Percentiles rank a stretch among this genome's conserved stretches.
Evolutionary conservation across 2,113 vertebrate species (phyloP).

Genomic region (Canis aureus): DNA sequence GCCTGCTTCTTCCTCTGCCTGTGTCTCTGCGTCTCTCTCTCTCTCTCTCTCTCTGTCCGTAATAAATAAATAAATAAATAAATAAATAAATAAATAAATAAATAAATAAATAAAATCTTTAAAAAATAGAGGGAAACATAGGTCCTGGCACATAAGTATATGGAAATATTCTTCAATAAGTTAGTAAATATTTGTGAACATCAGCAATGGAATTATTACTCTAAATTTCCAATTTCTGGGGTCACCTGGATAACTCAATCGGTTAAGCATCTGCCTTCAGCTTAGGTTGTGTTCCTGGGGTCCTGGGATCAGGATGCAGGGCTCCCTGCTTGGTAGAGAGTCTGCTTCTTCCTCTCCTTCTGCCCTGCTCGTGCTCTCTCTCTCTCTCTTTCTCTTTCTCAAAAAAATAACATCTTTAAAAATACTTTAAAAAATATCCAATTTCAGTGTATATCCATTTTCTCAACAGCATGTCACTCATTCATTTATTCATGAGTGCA

Average conservation of each 20-base stretch:
- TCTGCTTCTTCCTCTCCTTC: background rate
- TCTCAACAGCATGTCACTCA: background rate
- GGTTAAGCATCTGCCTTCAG: background rate
- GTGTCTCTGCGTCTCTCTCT: too few relatives aligned
- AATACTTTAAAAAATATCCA: background rate
- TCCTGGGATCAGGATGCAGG: background rate
- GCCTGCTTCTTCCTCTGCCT: too few relatives aligned
- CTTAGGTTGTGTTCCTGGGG: background rate
- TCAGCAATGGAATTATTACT: background rate
- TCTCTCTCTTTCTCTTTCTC: background rate
- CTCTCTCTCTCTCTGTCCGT: too few relatives aligned
- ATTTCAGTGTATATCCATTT: background rate
- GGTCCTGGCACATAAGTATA: background rate
- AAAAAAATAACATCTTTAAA: background rate
- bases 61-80: too few relatives aligned
- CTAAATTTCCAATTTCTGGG: background rate
- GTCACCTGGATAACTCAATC: background rate
- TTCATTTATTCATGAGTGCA: background rate
- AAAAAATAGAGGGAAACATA: background rate
- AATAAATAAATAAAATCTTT: too few relatives aligned
- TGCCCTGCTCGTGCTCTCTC: background rate
- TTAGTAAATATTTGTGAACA: background rate
- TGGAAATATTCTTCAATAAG: slow-evolving; percentile 41
- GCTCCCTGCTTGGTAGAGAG: background rate
- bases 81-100: too few relatives aligned